Conservation (phyloP, 2,888 invertebrate species). For the Hirtodrosophila alboralis region DNA sequence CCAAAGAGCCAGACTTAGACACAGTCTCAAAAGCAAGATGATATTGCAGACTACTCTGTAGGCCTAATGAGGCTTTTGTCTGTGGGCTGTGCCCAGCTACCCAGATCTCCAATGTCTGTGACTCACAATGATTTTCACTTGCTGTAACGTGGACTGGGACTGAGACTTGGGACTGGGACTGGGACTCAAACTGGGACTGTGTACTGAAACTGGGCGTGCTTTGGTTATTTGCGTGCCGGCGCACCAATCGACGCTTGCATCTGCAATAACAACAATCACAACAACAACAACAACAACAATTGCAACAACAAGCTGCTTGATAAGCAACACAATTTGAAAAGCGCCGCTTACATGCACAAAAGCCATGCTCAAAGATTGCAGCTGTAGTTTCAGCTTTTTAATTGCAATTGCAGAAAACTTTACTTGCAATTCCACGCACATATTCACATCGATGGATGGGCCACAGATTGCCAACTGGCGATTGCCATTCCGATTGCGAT, state of each 20-base stretch:
- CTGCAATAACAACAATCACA: constrained; percentile 72
- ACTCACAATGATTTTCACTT: constrained; percentile 70
- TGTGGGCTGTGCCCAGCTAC: constrained; percentile 50
- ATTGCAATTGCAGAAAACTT: constrained; percentile 63
- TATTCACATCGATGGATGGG: constrained; percentile 51
- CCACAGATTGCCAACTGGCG: constrained; percentile 46
- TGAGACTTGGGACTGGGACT: constrained; percentile 12
- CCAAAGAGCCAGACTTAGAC: constrained; percentile 6
- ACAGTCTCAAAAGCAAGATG: constrained; percentile 21
- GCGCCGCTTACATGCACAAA: constrained; percentile 76
- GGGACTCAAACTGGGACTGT: constrained; percentile 16
- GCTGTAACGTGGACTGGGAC: constrained; percentile 26
- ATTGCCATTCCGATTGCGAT: constrained; percentile 31
- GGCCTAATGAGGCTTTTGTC: constrained; percentile 78
- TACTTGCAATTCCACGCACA: constrained; percentile 56
- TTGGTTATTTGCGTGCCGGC: constrained; percentile 66
- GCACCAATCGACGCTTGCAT: constrained; percentile 69
- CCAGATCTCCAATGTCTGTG: constrained; percentile 31
- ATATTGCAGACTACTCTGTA: constrained; percentile 37
- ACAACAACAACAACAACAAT: constrained; percentile 38
- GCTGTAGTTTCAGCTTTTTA: constrained; percentile 73
- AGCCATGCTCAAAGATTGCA: constrained; percentile 73
- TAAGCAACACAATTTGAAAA: constrained; percentile 63
- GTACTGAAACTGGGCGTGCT: constrained; percentile 50
- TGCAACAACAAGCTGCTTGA: constrained; percentile 58